These are phyloP conservation scores for Hassar affinis DNA, from an alignment of 2,113 vertebrate genomes.

Conservation along the genomic window DNA sequence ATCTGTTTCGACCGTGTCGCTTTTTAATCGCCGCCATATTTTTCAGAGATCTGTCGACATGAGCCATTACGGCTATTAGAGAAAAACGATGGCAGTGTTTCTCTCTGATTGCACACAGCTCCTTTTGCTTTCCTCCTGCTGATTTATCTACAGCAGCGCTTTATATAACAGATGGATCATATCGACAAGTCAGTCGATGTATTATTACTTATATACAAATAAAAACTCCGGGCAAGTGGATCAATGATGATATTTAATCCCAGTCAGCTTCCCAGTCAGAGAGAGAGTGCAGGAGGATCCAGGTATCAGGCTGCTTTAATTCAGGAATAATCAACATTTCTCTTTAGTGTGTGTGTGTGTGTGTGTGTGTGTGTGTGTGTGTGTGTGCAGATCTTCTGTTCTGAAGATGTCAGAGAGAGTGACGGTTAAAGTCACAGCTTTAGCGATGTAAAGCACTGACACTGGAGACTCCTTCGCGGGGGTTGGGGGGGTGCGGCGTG, in stretches of 20 bases:
- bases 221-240: not conserved
- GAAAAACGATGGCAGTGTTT: not conserved
- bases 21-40: constrained; percentile 29
- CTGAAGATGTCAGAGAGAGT: not conserved
- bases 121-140: not conserved
- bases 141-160: not conserved
- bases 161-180: not conserved
- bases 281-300: not conserved
- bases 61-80: constrained; percentile 10
- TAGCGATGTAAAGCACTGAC: not conserved
- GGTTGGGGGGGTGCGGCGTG: too few relatives aligned
- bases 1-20: constrained; percentile 43
- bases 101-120: not conserved
- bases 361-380: too few relatives aligned
- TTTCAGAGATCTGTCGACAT: not conserved
- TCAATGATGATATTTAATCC: not conserved
- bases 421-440: too few relatives aligned
- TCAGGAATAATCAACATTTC: not conserved
- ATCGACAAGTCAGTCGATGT: not conserved
- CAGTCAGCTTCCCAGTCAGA: too few relatives aligned
- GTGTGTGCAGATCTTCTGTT: not conserved
- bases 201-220: not conserved
- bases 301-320: not conserved
- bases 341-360: not conserved
- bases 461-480: not conserved